Conservation (phyloP, 1,140 invertebrate species). For the Rhyzopertha dominica region DNA sequence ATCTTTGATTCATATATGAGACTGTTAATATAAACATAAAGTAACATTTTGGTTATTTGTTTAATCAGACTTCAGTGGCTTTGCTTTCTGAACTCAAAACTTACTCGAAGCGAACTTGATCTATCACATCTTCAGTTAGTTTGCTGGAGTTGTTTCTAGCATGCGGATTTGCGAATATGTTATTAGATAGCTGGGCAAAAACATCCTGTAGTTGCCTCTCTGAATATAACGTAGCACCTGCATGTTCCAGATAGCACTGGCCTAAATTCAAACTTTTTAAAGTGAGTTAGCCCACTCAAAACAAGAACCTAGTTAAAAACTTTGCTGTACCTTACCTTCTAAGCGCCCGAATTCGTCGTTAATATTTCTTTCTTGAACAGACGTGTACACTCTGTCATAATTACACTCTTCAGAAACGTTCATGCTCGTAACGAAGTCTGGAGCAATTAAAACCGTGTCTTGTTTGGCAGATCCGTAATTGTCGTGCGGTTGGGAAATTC, state of each 20-base stretch:
- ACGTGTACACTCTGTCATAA: background rate
- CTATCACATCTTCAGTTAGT: conserved; percentile 71
- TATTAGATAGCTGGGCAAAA: conserved; percentile 59
- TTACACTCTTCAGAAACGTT: too few species aligned
- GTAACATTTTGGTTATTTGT: too few species aligned
- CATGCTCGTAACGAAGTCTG: background rate
- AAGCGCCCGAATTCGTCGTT: conserved; percentile 5
- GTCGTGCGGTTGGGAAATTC: too few species aligned
- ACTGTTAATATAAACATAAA: too few species aligned
- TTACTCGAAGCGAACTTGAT: conserved; percentile 73
- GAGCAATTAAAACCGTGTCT: background rate
- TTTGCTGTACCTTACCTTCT: conserved; percentile 14
- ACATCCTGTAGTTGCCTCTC: conserved; percentile 65
- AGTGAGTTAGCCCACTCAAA: conserved; percentile 11
- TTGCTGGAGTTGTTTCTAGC: conserved; percentile 63
- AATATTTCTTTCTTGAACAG: background rate
- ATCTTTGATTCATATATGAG: too few species aligned
- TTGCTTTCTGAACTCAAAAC: too few species aligned
- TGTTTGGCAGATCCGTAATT: too few species aligned
- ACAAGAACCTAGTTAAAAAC: conserved; percentile 5
- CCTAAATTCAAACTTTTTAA: conserved; percentile 51
- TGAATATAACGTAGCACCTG: conserved; percentile 80
- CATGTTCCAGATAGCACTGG: conserved; percentile 84
- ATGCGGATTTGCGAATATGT: conserved; percentile 87
- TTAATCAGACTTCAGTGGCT: too few species aligned